Evolutionary conservation across 2,113 vertebrate genomes (phyloP).

Genomic region (Bagarius yarrelli): DNA sequence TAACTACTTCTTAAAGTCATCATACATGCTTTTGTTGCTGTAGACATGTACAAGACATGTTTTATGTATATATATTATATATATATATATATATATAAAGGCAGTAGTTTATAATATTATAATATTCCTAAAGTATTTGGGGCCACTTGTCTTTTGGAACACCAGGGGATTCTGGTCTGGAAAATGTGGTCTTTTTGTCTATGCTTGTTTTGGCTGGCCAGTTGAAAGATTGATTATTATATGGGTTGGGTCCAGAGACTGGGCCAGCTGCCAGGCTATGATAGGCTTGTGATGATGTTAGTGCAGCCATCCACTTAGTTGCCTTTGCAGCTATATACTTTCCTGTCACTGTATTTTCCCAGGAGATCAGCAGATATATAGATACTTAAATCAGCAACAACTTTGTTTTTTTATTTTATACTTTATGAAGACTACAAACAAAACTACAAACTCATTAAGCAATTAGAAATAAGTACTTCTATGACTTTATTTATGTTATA

Average conservation of each 20-base stretch:
- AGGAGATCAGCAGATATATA: no score
- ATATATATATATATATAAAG: no score
- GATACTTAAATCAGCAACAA: no score
- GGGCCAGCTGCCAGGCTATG: conserved; percentile 46
- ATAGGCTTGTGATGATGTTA: conserved; percentile 25
- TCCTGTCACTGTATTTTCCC: conserved; percentile 30
- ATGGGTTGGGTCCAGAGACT: conserved; percentile 54
- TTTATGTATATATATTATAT: no score
- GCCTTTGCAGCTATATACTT: conserved; percentile 17
- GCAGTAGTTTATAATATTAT: no score
- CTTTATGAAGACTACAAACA: no score
- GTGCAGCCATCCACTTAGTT: not conserved
- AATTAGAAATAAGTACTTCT: no score
- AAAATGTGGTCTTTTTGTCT: conserved; percentile 30
- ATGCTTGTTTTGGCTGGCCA: conserved; percentile 48
- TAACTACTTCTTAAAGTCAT: conserved; percentile 8
- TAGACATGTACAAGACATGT: not conserved
- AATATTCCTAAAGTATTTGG: not conserved
- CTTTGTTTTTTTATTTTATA: no score
- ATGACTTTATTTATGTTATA: no score
- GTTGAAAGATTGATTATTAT: conserved; percentile 58
- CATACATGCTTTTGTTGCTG: not conserved
- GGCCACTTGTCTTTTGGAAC: not conserved
- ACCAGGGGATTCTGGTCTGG: conserved; percentile 2
- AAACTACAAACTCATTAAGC: no score